phyloP scores from a whole-genome alignment of 1,140 invertebrate genomes.

The Branchinecta lynchi region DNA sequence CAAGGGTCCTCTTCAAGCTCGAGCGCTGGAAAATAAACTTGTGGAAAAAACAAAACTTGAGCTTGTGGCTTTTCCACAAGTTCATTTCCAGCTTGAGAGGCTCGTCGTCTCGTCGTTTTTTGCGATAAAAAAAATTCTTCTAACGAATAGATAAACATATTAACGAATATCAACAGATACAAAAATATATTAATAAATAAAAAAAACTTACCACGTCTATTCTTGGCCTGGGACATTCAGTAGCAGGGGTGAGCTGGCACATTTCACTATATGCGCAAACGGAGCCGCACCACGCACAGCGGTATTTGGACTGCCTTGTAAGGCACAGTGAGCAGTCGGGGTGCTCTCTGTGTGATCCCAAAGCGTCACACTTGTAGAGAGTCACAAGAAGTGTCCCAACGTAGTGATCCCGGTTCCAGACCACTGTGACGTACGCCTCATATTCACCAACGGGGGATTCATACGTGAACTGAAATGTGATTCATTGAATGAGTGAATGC shows the following conservation, averaged over 20 bases:
- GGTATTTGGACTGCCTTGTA: constrained; percentile 59
- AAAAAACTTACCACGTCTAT: constrained; percentile 60
- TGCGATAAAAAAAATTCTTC: too few species aligned
- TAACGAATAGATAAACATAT: too few species aligned
- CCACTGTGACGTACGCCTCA: constrained; percentile 68
- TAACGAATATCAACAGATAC: too few species aligned
- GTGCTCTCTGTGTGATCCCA: constrained; percentile 77
- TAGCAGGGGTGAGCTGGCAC: constrained; percentile 50
- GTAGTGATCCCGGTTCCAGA: constrained; percentile 84
- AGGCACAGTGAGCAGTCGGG: constrained; percentile 88
- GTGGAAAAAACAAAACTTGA: too few species aligned
- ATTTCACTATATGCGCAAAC: constrained; percentile 68
- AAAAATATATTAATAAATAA: too few species aligned
- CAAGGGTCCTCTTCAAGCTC: too few species aligned
- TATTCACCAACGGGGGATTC: constrained; percentile 68
- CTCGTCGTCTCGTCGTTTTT: too few species aligned
- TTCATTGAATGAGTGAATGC: too few species aligned
- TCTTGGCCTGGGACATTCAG: constrained; percentile 74
- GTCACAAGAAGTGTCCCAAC: constrained; percentile 75
- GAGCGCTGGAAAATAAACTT: too few species aligned
- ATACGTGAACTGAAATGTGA: constrained; percentile 54
- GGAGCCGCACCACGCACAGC: constrained; percentile 81
- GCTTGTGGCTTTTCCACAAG: too few species aligned
- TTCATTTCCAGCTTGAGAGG: too few species aligned
- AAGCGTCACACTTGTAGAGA: constrained; percentile 82